Evolutionary conservation across 2,888 invertebrate genomes (phyloP).

Genomic region (Elegia similella): DNA sequence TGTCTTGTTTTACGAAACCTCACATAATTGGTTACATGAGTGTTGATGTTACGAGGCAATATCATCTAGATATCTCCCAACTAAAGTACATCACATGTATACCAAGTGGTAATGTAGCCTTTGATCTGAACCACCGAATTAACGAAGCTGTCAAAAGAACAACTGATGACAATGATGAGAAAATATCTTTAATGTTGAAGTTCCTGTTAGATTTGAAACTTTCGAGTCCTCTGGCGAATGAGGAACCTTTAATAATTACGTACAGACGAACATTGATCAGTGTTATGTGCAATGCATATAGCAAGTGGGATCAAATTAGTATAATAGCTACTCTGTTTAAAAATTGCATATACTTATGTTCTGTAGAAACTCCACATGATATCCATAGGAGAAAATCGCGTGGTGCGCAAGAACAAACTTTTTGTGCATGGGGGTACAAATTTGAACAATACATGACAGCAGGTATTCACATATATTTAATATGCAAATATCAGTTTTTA

Average conservation of each 20-base stretch:
- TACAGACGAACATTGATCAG: conserved; percentile 44
- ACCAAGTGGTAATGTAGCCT: conserved; percentile 25
- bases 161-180: conserved; percentile 39
- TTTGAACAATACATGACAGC: conserved; percentile 38
- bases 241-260: conserved; percentile 31
- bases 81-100: conserved; percentile 37
- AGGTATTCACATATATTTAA: conserved; percentile 30
- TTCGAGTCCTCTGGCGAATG: conserved; percentile 21
- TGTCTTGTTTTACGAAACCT: conserved; percentile 29
- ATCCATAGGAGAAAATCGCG: conserved; percentile 22
- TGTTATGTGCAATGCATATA: conserved; percentile 38
- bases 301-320: conserved; percentile 24
- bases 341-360: conserved; percentile 42
- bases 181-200: conserved; percentile 37
- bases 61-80: conserved; percentile 37
- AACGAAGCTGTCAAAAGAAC: conserved; percentile 38
- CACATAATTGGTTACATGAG: conserved; percentile 41
- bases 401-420: conserved; percentile 28
- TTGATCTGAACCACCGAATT: conserved; percentile 41
- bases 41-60: conserved; percentile 38
- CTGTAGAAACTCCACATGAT: conserved; percentile 32
- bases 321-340: conserved; percentile 36
- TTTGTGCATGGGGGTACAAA: conserved; percentile 37
- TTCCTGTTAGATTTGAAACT: conserved; percentile 33
- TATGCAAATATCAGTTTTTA: too few species aligned